These are phyloP conservation scores for Ataeniobius toweri DNA, from an alignment of 2,797 vertebrate species.

Conservation along the genomic window DNA sequence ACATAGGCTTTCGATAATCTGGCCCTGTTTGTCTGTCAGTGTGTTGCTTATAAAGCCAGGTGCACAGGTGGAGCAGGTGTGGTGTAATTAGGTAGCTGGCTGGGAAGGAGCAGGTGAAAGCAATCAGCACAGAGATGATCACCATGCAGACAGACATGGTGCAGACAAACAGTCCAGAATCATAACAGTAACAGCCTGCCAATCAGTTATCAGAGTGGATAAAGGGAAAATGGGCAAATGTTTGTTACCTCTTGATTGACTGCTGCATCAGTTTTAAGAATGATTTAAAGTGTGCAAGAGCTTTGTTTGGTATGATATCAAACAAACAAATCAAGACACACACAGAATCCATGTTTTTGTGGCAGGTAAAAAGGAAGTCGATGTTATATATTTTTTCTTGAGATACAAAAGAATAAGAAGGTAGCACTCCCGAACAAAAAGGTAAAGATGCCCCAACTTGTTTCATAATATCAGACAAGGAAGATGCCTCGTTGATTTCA, in stretches of 20 bases:
- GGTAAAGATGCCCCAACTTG: constrained; percentile 40
- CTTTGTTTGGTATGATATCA: not conserved
- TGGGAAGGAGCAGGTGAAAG: too few relatives aligned
- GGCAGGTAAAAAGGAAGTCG: not conserved
- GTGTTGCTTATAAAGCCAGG: too few relatives aligned
- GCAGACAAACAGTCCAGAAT: too few relatives aligned
- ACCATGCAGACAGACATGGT: too few relatives aligned
- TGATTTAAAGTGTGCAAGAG: not conserved
- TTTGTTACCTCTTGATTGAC: not conserved
- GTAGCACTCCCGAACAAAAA: constrained; percentile 22
- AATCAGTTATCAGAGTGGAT: not conserved
- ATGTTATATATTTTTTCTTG: not conserved
- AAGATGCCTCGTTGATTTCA: constrained; percentile 53
- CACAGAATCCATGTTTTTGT: not conserved
- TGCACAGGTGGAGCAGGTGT: too few relatives aligned
- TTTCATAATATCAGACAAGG: constrained; percentile 55
- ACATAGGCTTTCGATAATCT: too few relatives aligned
- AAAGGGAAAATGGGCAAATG: not conserved
- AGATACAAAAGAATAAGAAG: not conserved
- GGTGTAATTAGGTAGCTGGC: too few relatives aligned
- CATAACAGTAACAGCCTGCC: too few relatives aligned
- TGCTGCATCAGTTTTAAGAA: not conserved
- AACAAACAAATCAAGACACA: not conserved
- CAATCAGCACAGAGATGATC: too few relatives aligned
- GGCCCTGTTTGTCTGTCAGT: too few relatives aligned